A percentile compares a stretch with the other conserved stretches of the same genome.
These are phyloP conservation scores for Datnioides undecimradiatus DNA, from an alignment of 2,113 vertebrate species.

Conservation along the genomic window DNA sequence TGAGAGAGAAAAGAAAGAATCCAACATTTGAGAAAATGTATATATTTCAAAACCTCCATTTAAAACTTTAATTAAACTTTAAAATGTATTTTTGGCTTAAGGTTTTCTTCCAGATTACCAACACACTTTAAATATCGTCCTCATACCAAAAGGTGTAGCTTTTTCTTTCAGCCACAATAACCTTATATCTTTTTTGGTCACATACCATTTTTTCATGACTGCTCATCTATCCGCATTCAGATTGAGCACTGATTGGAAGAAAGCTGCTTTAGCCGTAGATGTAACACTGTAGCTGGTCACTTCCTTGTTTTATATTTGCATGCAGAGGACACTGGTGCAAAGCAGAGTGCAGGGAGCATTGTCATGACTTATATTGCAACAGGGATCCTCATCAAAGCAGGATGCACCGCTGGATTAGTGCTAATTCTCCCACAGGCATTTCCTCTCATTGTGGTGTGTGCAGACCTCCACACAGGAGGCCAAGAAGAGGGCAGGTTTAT, in stretches of 20 bases:
- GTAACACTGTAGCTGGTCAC: constrained; percentile 18
- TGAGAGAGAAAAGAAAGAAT: constrained; percentile 9
- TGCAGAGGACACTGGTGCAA: constrained; percentile 18
- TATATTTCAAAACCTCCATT: neutral
- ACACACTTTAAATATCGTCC: neutral
- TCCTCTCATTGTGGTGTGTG: neutral
- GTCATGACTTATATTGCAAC: constrained; percentile 14
- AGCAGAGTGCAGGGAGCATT: constrained; percentile 23
- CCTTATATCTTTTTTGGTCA: neutral
- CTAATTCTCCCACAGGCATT: constrained; percentile 21
- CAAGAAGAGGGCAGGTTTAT: constrained; percentile 23
- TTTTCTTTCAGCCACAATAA: neutral
- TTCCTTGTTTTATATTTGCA: constrained; percentile 26
- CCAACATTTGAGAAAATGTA: neutral
- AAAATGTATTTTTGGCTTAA: neutral
- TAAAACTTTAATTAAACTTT: neutral
- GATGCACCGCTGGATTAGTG: constrained; percentile 20
- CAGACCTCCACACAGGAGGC: constrained; percentile 32
- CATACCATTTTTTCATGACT: constrained; percentile 16
- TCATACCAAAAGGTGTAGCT: neutral
- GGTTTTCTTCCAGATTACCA: neutral
- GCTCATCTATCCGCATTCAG: constrained; percentile 18
- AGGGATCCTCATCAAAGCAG: constrained; percentile 32
- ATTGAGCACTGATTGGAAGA: constrained; percentile 15
- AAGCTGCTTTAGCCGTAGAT: too few species aligned